A percentile compares a stretch with the other conserved stretches of the same genome.
Conservation (phyloP, 2,797 vertebrate genomes). For the Simalia tracyae region DNA sequence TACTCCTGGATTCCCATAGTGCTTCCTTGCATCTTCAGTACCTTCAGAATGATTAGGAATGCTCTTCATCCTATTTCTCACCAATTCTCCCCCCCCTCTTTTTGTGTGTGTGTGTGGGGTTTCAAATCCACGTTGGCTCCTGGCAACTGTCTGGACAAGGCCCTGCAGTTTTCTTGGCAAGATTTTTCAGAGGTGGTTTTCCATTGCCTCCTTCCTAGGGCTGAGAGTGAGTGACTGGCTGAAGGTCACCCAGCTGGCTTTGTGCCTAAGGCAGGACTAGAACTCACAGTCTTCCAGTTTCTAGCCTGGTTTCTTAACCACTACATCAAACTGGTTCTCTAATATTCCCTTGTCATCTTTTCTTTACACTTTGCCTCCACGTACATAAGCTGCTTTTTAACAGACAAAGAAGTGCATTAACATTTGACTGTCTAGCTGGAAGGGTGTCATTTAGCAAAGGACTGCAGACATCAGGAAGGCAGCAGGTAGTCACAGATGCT, state of each 20-base stretch:
- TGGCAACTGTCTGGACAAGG: neutral
- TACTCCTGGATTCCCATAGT: conserved; percentile 68
- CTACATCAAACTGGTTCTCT: neutral
- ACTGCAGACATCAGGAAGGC: neutral
- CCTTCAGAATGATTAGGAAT: conserved; percentile 68
- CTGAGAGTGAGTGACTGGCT: neutral
- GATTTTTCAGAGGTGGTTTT: neutral
- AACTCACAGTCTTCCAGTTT: neutral
- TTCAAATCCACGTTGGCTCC: neutral
- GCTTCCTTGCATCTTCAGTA: conserved; percentile 70
- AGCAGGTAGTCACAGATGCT: neutral
- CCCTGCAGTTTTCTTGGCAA: neutral
- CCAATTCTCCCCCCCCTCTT: neutral
- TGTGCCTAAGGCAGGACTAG: neutral
- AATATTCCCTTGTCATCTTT: conserved; percentile 65
- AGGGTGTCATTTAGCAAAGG: conserved; percentile 20
- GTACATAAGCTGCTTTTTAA: conserved; percentile 69
- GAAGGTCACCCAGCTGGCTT: neutral
- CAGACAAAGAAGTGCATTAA: conserved; percentile 69
- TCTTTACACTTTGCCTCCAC: conserved; percentile 67
- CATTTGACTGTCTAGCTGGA: conserved; percentile 68
- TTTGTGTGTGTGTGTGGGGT: too few relatives aligned
- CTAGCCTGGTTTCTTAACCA: neutral
- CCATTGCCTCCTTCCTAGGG: neutral
- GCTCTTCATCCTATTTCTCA: conserved; percentile 68